Base-by-base conservation (phyloP, 2,888 invertebrate species). In the Lepetodrilus schrolli region DNA sequence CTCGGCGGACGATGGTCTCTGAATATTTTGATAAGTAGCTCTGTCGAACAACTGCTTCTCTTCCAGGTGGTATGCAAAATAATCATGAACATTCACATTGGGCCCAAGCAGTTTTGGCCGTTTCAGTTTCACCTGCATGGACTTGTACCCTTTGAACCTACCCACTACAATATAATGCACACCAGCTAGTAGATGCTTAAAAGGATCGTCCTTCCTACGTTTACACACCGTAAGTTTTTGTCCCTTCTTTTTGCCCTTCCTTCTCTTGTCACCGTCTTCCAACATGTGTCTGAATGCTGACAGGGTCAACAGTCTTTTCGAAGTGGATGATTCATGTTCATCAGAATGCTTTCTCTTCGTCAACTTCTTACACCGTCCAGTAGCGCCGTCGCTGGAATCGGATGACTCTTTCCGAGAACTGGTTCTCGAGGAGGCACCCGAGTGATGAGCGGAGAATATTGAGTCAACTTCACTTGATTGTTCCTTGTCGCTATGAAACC, bases 91-190 rank as follows among this genome's bases (percentile, higher is more conserved):
- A 47, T 73, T 74, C 8, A 77, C 73, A 17, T 72, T 38, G 10
- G 48, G 50, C 43, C 38, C 65, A 5, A 30, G 47, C 8, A 77
- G 20, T 7, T 76, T 68, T n/a, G 83, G 65, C 66, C 80, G 83
- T 30, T 82, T 73, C 5, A 87, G 66, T n/a, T 80, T 79, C 20
- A 87, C 86, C 65, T 80, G 74, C 86, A 88, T 85, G 58, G 81
- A 77, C 68, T 79, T 83, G 71, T 81, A 77, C 26, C 86, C 87
- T 80, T 84, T 86, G 71, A 87, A 86, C 73, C 81, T 85, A 10
- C 83, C 84, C 10, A 79, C 79, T 4, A 86, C 82, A 72, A 86
- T 83, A 69, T 84, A 86, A 76, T 86, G 84, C 10, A 81, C 66
- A 2, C 80, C 78, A 66, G 76, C 78, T 7, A 76, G 72, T 21